These are phyloP conservation scores for Papilio polytes DNA, from an alignment of 1,140 invertebrate species.

Conservation along the genomic window DNA sequence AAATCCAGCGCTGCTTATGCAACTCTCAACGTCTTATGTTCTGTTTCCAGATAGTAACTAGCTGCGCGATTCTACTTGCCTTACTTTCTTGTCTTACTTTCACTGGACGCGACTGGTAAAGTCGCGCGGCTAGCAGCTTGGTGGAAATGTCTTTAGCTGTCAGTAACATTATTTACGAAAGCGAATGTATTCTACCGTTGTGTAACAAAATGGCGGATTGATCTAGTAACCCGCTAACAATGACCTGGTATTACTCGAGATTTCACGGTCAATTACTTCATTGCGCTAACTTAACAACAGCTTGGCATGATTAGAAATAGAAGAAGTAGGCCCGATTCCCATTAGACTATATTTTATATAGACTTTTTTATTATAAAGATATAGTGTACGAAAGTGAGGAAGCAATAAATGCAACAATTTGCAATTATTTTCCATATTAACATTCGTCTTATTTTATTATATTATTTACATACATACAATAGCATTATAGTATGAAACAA, in stretches of 20 bases:
- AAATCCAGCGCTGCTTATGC: not conserved
- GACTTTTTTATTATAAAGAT: not conserved
- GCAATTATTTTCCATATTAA: not conserved
- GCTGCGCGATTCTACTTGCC: no score
- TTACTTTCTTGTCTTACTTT: no score
- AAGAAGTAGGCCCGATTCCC: not conserved
- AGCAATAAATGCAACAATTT: not conserved
- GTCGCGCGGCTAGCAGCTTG: no score
- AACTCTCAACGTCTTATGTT: not conserved
- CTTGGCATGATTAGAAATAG: not conserved
- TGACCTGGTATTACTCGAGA: conserved; percentile 28
- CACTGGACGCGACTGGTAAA: not conserved
- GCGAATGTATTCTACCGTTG: not conserved
- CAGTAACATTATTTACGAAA: not conserved
- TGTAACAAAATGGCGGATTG: conserved; percentile 10
- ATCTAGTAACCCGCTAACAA: conserved; percentile 34
- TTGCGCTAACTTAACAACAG: not conserved
- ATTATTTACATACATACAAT: not conserved
- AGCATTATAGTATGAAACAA: no score
- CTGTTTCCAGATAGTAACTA: not conserved
- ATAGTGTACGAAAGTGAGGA: no score
- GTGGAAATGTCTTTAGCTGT: conserved; percentile 2
- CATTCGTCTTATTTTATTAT: not conserved
- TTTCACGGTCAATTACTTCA: conserved; percentile 19
- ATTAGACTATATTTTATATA: not conserved